A percentile compares a stretch with the other conserved stretches of the same genome.
These are phyloP conservation scores for Neodiprion fabricii DNA, from an alignment of 1,140 invertebrate genomes.

Conservation along the genomic window DNA sequence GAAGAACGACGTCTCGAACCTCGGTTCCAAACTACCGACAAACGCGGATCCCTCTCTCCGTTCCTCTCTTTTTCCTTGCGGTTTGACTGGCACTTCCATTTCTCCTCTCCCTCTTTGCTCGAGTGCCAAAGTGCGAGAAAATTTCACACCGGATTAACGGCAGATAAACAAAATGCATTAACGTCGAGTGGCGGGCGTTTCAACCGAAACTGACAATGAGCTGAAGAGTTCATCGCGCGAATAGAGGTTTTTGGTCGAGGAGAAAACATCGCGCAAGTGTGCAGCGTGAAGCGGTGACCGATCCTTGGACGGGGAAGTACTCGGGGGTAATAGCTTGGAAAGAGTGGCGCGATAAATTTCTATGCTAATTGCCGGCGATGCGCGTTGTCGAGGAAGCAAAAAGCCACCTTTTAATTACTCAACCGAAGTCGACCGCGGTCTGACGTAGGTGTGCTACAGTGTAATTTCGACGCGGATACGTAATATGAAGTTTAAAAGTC, in stretches of 20 bases:
- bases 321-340: background rate
- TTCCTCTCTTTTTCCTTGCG: background rate
- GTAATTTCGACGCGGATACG: too few relatives aligned
- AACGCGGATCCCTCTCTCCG: background rate
- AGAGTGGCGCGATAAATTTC: background rate
- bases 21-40: background rate
- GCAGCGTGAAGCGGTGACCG: too few relatives aligned
- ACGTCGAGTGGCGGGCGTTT: too few relatives aligned
- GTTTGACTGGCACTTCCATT: too few relatives aligned
- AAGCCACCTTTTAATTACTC: background rate
- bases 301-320: too few relatives aligned
- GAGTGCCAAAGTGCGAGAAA: too few relatives aligned
- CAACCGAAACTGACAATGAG: too few relatives aligned
- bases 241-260: background rate
- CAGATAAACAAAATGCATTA: background rate
- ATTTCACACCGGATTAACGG: background rate
- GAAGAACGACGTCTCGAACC: background rate
- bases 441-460: too few relatives aligned
- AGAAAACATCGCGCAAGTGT: slow-evolving; percentile 12
- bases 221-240: background rate
- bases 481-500: background rate
- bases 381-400: background rate
- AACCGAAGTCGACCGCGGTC: background rate
- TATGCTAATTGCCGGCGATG: background rate
- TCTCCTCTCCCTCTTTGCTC: too few relatives aligned